phyloP scores from a whole-genome alignment of 1,140 invertebrate genomes.

The Ruditapes philippinarum region DNA sequence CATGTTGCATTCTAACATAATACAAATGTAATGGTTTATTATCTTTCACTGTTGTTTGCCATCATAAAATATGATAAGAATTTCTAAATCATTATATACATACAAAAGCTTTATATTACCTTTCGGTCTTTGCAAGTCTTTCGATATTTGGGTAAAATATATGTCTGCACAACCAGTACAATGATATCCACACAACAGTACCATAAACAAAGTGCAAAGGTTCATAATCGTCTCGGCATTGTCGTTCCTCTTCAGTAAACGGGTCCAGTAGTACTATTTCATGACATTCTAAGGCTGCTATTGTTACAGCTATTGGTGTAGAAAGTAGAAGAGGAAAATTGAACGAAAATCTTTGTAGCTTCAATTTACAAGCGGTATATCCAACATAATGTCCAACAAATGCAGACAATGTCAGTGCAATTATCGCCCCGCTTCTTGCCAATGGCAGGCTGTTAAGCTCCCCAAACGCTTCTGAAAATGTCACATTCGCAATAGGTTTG shows the following conservation, averaged over 20 bases:
- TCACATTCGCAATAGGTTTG: neutral
- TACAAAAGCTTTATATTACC: conserved; percentile 1
- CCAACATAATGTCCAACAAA: conserved; percentile 50
- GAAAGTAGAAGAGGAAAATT: conserved; percentile 45
- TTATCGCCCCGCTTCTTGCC: conserved; percentile 11
- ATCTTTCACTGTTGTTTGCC: no score
- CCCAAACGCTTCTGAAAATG: neutral
- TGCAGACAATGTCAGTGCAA: conserved; percentile 23
- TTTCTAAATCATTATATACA: no score
- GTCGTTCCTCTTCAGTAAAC: conserved; percentile 12
- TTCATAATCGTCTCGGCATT: neutral
- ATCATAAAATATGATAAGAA: no score
- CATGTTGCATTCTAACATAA: no score
- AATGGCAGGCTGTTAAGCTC: neutral
- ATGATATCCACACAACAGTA: neutral
- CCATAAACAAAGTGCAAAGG: neutral
- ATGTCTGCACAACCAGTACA: conserved; percentile 57
- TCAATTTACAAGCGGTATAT: conserved; percentile 44
- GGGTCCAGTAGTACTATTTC: neutral
- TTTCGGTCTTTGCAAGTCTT: conserved; percentile 53
- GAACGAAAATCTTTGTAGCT: conserved; percentile 44
- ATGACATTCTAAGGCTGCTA: conserved; percentile 6
- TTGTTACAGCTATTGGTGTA: conserved; percentile 29
- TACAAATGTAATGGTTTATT: no score
- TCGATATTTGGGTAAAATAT: conserved; percentile 56